A percentile compares a stretch with the other conserved stretches of the same genome.
Conservation (phyloP, 2,113 vertebrate genomes). For the Apus apus region DNA sequence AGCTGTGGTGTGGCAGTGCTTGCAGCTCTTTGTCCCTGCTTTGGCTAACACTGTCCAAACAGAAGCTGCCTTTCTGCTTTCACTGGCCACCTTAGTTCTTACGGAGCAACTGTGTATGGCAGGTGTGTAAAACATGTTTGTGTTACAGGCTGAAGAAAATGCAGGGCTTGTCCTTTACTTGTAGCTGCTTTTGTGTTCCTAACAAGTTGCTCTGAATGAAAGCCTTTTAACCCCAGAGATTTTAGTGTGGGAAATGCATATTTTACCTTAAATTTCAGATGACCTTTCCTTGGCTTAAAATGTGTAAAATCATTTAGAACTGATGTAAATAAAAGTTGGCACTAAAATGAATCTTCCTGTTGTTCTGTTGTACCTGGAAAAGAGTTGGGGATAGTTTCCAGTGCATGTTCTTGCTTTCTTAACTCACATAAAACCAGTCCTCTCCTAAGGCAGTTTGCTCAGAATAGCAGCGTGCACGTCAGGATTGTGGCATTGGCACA, state of each 20-base stretch:
- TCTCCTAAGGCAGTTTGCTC: constrained; percentile 15
- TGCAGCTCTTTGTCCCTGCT: not conserved
- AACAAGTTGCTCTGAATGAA: not conserved
- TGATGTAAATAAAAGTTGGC: not conserved
- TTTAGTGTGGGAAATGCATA: not conserved
- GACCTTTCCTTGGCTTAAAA: not conserved
- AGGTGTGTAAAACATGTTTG: not conserved
- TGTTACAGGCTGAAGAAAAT: not conserved
- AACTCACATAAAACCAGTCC: constrained; percentile 4
- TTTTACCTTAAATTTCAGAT: not conserved
- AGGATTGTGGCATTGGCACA: not conserved
- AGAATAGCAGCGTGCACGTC: not conserved
- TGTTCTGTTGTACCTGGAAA: not conserved
- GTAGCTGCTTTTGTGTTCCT: not conserved
- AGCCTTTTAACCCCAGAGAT: not conserved
- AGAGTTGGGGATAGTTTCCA: not conserved
- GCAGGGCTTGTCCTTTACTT: not conserved
- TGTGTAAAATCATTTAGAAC: not conserved
- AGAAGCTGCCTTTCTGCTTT: not conserved
- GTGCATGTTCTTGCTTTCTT: not conserved
- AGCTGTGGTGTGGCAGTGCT: not conserved
- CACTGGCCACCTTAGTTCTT: not conserved
- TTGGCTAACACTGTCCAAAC: not conserved
- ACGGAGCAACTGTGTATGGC: fast-evolving
- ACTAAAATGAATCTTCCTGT: not conserved